These are phyloP conservation scores for Scaptomyza reducta DNA, from an alignment of 2,888 invertebrate genomes.

Conservation along the genomic window DNA sequence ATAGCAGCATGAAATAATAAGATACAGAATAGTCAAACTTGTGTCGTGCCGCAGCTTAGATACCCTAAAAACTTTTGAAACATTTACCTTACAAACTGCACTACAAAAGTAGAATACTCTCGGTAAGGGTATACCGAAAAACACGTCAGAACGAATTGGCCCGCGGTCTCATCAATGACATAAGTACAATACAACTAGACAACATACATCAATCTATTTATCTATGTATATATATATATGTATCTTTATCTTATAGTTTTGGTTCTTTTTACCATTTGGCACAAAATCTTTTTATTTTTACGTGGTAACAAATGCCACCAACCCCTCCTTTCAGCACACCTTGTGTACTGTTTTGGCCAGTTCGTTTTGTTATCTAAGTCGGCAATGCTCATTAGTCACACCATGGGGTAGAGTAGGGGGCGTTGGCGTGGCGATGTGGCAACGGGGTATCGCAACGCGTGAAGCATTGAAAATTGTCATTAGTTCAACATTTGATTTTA, in stretches of 20 bases:
- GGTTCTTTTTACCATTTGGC: constrained; percentile 35
- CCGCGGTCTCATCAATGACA: constrained; percentile 59
- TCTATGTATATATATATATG: constrained; percentile 17
- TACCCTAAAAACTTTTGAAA: background rate
- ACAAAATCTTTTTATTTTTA: constrained; percentile 46
- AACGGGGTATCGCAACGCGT: constrained; percentile 48
- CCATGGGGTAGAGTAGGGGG: constrained; percentile 24
- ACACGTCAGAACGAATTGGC: constrained; percentile 55
- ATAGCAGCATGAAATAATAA: constrained; percentile 13
- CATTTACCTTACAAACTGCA: no score
- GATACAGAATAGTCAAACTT: background rate
- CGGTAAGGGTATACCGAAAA: background rate
- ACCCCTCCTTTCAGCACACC: background rate
- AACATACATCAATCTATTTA: constrained; percentile 12
- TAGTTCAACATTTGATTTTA: constrained; percentile 70
- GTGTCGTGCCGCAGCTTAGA: background rate
- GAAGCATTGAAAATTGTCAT: constrained; percentile 78
- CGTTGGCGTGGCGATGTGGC: constrained; percentile 23
- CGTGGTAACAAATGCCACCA: constrained; percentile 53
- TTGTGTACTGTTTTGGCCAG: constrained; percentile 20
- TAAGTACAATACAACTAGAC: constrained; percentile 45
- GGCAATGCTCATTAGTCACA: constrained; percentile 75
- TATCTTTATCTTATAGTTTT: constrained; percentile 19
- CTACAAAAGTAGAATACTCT: no score
- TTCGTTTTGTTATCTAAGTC: constrained; percentile 69